Base-by-base conservation (phyloP, 2,113 vertebrate genomes). In the Saccopteryx leptura region DNA sequence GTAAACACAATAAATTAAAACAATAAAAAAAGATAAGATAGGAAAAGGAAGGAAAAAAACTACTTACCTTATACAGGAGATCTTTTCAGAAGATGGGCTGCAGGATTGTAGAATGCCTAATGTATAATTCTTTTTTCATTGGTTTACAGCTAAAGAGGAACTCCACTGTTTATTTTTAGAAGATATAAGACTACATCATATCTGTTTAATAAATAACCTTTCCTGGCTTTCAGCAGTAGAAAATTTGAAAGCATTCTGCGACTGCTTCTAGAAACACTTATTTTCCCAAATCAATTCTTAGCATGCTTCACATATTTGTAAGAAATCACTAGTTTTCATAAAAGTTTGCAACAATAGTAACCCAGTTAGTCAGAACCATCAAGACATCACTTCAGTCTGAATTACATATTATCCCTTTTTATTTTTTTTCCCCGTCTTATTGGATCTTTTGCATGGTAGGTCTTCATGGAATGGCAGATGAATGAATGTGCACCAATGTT, bases 231-330 rank as follows among this genome's bases (percentile, higher is more conserved):
- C 61, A 83, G 65, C 18, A 63, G 13, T 74, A 92, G 33, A 17
- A 28, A 15, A 17, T 93, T 81, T 66, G 52, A 90, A 90, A 90
- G 24, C 3, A 17, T 92, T 82, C 80, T 46, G 2, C 52, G 56
- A 78, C 11, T n/a, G 81, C 33, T 74, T 76, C 28, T 6, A 63
- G 17, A 87, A 81, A 48, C 5, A 28, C 26, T 24, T n/a, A 68
- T 88, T 54, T 31, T 11, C 89, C 26, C 14, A 92, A 87, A 91
- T 94, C 74, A 87, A 54, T 65, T 33, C n/a, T 68, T 93, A 39
- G 31, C 48, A 11, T 33, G 26, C 39, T 58, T 82, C 48, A 74
- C 31, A 1, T 39, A 92, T 92, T 84, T 68, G 48, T 66, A 84
- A 92, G 33, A 63, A 54, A 26, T 93, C 39, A 69, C 14, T 24